Percentiles rank a stretch among this genome's conserved stretches.
Conservation (phyloP, 1,140 invertebrate genomes). For the Bombus cullumanus region DNA sequence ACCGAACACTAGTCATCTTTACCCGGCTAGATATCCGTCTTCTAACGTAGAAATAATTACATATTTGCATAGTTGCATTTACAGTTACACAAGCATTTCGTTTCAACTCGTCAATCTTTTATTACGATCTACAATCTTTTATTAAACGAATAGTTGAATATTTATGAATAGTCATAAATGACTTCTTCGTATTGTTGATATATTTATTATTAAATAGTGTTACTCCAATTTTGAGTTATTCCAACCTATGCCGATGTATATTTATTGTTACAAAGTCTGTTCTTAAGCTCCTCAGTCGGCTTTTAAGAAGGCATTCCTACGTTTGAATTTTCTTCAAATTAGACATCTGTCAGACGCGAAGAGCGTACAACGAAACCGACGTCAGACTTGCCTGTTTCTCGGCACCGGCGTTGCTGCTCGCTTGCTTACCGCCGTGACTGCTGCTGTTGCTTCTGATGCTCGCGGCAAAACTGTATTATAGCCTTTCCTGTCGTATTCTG, state of each 20-base stretch:
- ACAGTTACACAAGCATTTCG: not conserved
- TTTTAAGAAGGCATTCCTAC: not conserved
- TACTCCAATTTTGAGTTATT: not conserved
- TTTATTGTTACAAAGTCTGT: not conserved
- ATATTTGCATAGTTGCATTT: not conserved
- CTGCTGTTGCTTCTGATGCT: constrained; percentile 58
- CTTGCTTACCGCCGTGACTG: constrained; percentile 44
- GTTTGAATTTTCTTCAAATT: constrained; percentile 14
- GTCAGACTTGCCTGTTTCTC: constrained; percentile 23
- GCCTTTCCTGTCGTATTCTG: constrained; percentile 74
- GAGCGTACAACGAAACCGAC: constrained; percentile 4
- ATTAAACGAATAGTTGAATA: no score
- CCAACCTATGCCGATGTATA: not conserved
- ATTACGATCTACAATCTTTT: no score
- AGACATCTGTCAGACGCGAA: constrained; percentile 7
- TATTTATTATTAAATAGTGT: not conserved
- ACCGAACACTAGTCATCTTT: not conserved
- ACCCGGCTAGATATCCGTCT: not conserved
- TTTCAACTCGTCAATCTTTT: no score
- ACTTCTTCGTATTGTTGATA: not conserved
- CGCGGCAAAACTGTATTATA: constrained; percentile 79
- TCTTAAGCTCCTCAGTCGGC: not conserved
- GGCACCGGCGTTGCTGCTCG: constrained; percentile 29
- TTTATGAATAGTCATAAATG: not conserved
- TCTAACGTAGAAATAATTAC: not conserved